Evolutionary conservation across 2,888 invertebrate species (phyloP).

Genomic region (Anaspis maculata): DNA sequence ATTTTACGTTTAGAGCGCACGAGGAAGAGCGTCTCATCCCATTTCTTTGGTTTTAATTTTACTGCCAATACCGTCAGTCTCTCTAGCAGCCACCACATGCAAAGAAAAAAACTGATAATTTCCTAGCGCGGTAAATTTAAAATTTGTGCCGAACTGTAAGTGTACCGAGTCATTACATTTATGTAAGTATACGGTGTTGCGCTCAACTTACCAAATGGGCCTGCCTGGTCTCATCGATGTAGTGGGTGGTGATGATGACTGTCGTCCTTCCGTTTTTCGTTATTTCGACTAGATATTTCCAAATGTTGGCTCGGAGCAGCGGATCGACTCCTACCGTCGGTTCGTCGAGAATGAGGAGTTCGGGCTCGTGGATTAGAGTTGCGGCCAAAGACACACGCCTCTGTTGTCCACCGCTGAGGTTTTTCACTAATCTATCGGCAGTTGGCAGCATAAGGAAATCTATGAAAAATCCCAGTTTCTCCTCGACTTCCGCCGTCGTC

Average conservation of each 20-base stretch:
- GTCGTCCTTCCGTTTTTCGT: conserved; percentile 86
- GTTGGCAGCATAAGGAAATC: conserved; percentile 36
- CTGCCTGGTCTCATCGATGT: conserved; percentile 90
- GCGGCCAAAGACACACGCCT: conserved; percentile 82
- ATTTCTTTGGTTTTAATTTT: too few relatives aligned
- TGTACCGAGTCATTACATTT: too few relatives aligned
- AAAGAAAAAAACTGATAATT: too few relatives aligned
- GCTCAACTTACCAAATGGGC: conserved; percentile 82
- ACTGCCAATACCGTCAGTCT: too few relatives aligned
- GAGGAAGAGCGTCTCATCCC: too few relatives aligned
- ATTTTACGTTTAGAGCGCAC: too few relatives aligned
- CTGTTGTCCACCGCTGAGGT: conserved; percentile 77
- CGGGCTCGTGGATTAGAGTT: conserved; percentile 81
- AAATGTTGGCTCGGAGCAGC: conserved; percentile 82
- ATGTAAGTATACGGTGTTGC: too few relatives aligned
- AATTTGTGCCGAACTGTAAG: too few relatives aligned
- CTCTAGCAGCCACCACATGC: too few relatives aligned
- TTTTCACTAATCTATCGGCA: conserved; percentile 50
- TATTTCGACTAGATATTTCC: conserved; percentile 87
- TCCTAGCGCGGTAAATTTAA: too few relatives aligned
- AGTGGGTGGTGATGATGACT: conserved; percentile 88
- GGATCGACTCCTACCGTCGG: conserved; percentile 94
- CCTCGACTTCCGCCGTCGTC: conserved; percentile 32
- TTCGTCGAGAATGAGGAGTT: conserved; percentile 82
- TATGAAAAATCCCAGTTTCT: conserved; percentile 32